These are phyloP conservation scores for Himalopsyche anomala DNA, from an alignment of 2,888 invertebrate genomes.

Conservation along the genomic window DNA sequence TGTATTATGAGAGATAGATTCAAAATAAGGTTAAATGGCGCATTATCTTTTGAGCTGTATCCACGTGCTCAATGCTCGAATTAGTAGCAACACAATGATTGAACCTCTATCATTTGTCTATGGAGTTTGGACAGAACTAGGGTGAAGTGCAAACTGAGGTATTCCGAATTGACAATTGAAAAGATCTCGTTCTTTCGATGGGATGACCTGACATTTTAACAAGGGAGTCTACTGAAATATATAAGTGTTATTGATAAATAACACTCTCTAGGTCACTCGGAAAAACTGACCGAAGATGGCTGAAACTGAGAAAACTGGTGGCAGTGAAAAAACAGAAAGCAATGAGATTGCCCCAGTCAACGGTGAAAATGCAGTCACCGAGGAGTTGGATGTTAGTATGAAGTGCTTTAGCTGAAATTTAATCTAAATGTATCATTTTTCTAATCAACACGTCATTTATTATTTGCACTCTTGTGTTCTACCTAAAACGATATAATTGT, in stretches of 20 bases:
- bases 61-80: not conserved
- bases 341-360: slow-evolving; percentile 48
- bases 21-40: too few relatives aligned
- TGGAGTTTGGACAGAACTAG: not conserved
- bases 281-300: slow-evolving; percentile 1
- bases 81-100: not conserved
- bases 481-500: too few relatives aligned
- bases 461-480: not conserved
- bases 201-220: slow-evolving; percentile 1
- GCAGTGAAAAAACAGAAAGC: slow-evolving; percentile 33
- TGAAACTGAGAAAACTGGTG: slow-evolving; percentile 41
- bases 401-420: not conserved
- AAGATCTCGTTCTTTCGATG: not conserved
- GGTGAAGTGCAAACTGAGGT: not conserved
- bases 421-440: not conserved
- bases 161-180: not conserved
- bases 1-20: too few relatives aligned
- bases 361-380: slow-evolving; percentile 41
- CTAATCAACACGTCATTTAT: not conserved
- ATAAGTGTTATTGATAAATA: not conserved
- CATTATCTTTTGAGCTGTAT: not conserved
- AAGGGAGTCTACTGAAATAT: not conserved
- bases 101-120: not conserved
- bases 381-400: slow-evolving; percentile 53
- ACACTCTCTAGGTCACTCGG: not conserved